A percentile compares a stretch with the other conserved stretches of the same genome.
phyloP scores from a whole-genome alignment of 2,113 vertebrate species.

The sheep (Ovis aries) region ARS-UI_Ramb_v3.0 NC_056078.1:10266001-10266500 shows the following conservation, averaged over 20 bases:
- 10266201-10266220: neutral
- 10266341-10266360: neutral
- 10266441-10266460: neutral
- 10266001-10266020: neutral
- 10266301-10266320: neutral
- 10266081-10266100: neutral
- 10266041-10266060: neutral
- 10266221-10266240: neutral
- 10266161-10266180: neutral
- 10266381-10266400: neutral
- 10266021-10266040: neutral
- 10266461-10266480: neutral
- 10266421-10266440: neutral
- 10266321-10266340: neutral
- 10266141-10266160: neutral
- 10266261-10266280: neutral
- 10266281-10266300: neutral
- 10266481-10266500: neutral
- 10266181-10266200: neutral
- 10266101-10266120: neutral
- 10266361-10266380: neutral
- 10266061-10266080: neutral
- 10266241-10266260: neutral
- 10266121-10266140: neutral
- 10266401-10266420: neutral